phyloP scores from a whole-genome alignment of 2,113 vertebrate species.

The Bubo blakistoni region DNA sequence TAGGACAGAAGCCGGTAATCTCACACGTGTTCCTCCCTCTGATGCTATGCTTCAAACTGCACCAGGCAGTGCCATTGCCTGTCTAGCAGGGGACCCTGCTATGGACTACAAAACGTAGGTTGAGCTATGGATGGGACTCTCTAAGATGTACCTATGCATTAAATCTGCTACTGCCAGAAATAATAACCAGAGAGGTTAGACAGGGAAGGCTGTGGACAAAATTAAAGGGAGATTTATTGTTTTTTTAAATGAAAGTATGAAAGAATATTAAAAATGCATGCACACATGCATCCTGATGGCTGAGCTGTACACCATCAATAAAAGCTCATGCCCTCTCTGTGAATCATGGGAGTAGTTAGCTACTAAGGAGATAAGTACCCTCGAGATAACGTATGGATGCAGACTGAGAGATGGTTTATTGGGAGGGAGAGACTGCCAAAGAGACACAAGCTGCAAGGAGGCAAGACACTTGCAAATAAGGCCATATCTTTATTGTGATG shows the following conservation, averaged over 20 bases:
- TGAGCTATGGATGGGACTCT: not conserved
- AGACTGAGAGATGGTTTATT: not conserved
- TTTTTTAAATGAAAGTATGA: not conserved
- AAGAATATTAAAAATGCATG: not conserved
- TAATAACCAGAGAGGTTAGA: not conserved
- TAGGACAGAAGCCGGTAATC: not conserved
- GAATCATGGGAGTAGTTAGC: not conserved
- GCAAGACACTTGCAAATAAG: not conserved
- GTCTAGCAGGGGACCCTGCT: too few species aligned
- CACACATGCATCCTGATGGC: not conserved
- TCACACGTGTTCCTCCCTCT: not conserved
- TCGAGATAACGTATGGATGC: not conserved
- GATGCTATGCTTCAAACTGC: rapidly evolving
- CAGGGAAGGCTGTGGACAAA: not conserved
- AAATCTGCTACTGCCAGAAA: not conserved
- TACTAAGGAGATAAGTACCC: not conserved
- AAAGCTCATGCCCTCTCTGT: not conserved
- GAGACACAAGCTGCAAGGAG: not conserved
- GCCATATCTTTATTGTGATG: not conserved
- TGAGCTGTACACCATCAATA: not conserved
- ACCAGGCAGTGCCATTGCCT: too few species aligned
- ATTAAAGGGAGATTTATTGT: not conserved
- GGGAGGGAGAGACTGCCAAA: not conserved
- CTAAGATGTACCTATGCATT: not conserved
- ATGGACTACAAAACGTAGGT: not conserved